Conservation (phyloP, 2,113 vertebrate genomes). For the Phoxinus phoxinus region DNA sequence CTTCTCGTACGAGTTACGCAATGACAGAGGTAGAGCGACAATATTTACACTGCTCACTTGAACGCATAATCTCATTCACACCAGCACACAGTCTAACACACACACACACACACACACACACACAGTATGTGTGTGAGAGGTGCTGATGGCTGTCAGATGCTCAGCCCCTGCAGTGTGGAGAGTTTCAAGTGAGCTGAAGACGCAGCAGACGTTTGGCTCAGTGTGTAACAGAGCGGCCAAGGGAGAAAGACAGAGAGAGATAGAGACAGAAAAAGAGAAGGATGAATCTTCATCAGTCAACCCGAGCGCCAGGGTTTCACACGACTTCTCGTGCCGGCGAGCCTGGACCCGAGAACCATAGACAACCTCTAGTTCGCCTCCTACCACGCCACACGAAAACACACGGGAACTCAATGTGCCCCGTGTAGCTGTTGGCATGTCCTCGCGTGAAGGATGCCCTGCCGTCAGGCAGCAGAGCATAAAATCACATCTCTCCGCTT, state of each 20-base stretch:
- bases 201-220: conserved; percentile 27
- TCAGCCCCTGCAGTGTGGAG: conserved; percentile 36
- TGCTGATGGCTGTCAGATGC: conserved; percentile 36
- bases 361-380: conserved; percentile 2
- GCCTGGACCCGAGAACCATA: not conserved
- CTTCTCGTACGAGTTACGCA: not conserved
- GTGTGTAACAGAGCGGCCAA: not conserved
- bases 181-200: conserved; percentile 33
- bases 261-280: not conserved
- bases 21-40: conserved; percentile 4
- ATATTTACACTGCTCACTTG: conserved; percentile 11
- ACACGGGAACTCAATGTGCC: conserved; percentile 22
- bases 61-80: conserved; percentile 44
- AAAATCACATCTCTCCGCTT: conserved; percentile 50
- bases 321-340: not conserved
- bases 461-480: conserved; percentile 31
- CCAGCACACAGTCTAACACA: conserved; percentile 27
- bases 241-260: not conserved
- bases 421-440: not conserved
- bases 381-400: conserved; percentile 6
- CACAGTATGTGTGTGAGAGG: not conserved
- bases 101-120: conserved; percentile 30
- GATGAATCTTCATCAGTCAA: not conserved
- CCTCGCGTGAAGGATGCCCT: conserved; percentile 17
- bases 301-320: not conserved